Conservation (phyloP, 2,888 invertebrate genomes). For the Trisateles emortualis region DNA sequence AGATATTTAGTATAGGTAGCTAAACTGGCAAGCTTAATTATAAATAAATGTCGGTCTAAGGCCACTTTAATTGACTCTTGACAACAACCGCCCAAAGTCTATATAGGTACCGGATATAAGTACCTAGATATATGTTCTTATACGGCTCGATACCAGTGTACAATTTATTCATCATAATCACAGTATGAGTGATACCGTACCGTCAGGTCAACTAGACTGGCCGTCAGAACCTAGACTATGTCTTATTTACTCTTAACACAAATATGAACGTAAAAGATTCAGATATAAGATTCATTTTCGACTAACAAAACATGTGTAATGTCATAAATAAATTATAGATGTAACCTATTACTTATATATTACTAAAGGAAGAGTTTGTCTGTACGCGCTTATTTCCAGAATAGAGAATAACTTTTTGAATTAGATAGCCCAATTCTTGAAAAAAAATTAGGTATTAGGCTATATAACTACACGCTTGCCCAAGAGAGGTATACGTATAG, state of each 20-base stretch:
- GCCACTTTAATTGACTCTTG: neutral
- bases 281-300: neutral
- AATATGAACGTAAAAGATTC: neutral
- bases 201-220: conserved; percentile 33
- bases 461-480: too few species aligned
- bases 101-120: conserved; percentile 19
- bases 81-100: conserved; percentile 19
- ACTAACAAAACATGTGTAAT: neutral
- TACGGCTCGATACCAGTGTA: conserved; percentile 10
- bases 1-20: neutral
- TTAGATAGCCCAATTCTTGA: too few species aligned
- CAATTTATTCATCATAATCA: conserved; percentile 44
- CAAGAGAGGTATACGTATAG: too few species aligned
- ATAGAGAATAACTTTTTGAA: too few species aligned
- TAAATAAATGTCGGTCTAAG: neutral
- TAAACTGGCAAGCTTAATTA: neutral
- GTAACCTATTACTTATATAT: neutral
- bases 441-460: too few species aligned
- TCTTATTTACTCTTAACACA: neutral
- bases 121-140: conserved; percentile 21
- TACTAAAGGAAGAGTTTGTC: too few species aligned
- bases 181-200: conserved; percentile 25
- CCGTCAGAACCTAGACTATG: neutral
- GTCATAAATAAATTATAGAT: neutral
- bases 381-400: too few species aligned